phyloP scores from a whole-genome alignment of 2,888 invertebrate genomes.

The Prenolepis imparis region DNA sequence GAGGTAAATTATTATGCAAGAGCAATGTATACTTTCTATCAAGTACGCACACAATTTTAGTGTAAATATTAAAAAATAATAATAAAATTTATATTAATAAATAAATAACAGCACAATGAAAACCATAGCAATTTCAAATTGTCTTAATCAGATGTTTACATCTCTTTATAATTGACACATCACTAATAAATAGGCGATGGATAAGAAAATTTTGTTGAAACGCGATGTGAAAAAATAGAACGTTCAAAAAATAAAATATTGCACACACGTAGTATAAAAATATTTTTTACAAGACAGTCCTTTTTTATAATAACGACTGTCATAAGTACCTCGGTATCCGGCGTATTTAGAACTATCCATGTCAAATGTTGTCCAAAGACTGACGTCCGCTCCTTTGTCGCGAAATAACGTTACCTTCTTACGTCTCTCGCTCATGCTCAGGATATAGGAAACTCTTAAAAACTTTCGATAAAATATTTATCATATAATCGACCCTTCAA shows the following conservation, averaged over 20 bases:
- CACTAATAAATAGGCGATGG: no score
- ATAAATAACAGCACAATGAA: not conserved
- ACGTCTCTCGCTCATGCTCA: not conserved
- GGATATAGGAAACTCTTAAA: not conserved
- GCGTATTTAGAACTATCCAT: slow-evolving; percentile 12
- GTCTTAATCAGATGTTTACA: not conserved
- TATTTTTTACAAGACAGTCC: no score
- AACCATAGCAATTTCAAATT: not conserved
- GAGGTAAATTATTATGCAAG: not conserved
- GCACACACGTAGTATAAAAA: no score
- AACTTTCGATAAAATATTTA: not conserved
- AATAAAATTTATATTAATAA: not conserved
- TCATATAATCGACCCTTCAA: not conserved
- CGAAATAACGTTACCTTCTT: not conserved
- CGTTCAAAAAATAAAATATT: no score
- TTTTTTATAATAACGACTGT: not conserved
- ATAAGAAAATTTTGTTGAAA: no score
- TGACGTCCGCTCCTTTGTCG: not conserved
- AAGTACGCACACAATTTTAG: not conserved
- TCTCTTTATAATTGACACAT: not conserved
- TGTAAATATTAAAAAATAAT: not conserved
- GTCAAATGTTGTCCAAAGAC: slow-evolving; percentile 18
- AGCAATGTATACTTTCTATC: not conserved
- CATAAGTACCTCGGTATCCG: not conserved
- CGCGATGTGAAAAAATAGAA: no score